A percentile compares a stretch with the other conserved stretches of the same genome.
These are phyloP conservation scores for Cetoscarus ocellatus DNA, from an alignment of 2,797 vertebrate genomes.

Conservation along the genomic window DNA sequence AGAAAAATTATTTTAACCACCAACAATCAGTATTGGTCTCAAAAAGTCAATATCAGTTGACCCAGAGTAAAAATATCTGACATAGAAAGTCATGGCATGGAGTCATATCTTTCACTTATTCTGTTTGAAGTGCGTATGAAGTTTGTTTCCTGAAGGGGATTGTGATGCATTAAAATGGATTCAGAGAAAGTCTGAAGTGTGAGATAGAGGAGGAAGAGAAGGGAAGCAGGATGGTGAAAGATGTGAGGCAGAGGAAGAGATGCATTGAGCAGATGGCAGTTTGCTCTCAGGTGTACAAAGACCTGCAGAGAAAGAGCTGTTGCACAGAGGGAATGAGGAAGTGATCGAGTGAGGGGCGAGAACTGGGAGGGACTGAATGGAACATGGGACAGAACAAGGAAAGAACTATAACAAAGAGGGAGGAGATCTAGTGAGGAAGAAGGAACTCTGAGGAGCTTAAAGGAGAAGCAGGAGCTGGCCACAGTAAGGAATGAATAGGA, in stretches of 20 bases:
- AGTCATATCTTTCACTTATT: slow-evolving; percentile 2
- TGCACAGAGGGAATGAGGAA: slow-evolving; percentile 64
- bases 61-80: neutral
- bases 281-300: slow-evolving; percentile 70
- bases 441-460: neutral
- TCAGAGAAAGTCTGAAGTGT: slow-evolving; percentile 14
- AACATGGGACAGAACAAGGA: slow-evolving; percentile 31
- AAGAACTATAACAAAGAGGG: slow-evolving; percentile 9
- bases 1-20: no score
- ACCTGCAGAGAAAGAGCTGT: slow-evolving; percentile 73
- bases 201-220: slow-evolving; percentile 1
- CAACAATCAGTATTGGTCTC: no score
- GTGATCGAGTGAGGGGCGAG: slow-evolving; percentile 55
- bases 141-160: slow-evolving; percentile 4
- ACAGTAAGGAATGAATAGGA: slow-evolving; percentile 46
- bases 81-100: neutral
- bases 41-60: no score
- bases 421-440: slow-evolving; percentile 2
- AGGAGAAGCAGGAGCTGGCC: slow-evolving; percentile 44
- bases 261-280: slow-evolving; percentile 66
- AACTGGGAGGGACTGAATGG: slow-evolving; percentile 41
- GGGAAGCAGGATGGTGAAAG: slow-evolving; percentile 28
- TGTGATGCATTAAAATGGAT: slow-evolving; percentile 36
- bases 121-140: neutral
- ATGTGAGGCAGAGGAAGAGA: slow-evolving; percentile 50